Base-by-base conservation (phyloP, 1,140 invertebrate genomes). In the Pantala flavescens region DNA sequence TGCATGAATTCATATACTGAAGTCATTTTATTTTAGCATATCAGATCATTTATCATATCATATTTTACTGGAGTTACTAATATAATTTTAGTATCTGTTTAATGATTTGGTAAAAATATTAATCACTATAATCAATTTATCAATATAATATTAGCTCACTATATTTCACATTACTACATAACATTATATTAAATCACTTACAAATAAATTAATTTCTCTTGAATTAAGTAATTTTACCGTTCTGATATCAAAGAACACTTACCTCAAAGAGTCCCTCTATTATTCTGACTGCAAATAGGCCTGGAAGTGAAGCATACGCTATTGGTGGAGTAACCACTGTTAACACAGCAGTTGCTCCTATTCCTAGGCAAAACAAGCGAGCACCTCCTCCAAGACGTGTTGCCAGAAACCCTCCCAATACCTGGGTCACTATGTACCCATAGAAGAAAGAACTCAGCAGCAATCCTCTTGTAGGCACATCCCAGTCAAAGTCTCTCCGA, bases 401-500 rank as follows among this genome's bases (percentile, higher is more conserved):
- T 12, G 82, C 81, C 23, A 84, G 36, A 49, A 81, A 80, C 9
- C 84, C 85, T 5, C 92, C 93, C 0, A 89, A 82, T 71, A 92
- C 82, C 81, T 92, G 91, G 0, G 91, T 92, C 36, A 90, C 81
- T 43, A 92, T 87, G 78, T 92, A 92, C 10, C 91, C 91, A 78
- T 92, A 93, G 43, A 96, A 97, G 83, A 96, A 96, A 0, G 93
- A 92, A 78, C 93, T 93, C 24, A 96, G 82, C 55, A 97, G 87
- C 12, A 93, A 81, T 2, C 94, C 94, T 83, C 92, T 91, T 12
- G 89, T 87, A 79, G 88, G 86, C 2, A 89, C 88, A 78, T 90
- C 88, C 94, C 94, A 96, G 71, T 89, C 84, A 80, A 96, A 96
- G 79, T 95, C 92, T 75, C 83, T 85, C 23, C 84, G 82, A 84